phyloP scores from a whole-genome alignment of 2,888 invertebrate genomes.

The Phyllotreta striolata region DNA sequence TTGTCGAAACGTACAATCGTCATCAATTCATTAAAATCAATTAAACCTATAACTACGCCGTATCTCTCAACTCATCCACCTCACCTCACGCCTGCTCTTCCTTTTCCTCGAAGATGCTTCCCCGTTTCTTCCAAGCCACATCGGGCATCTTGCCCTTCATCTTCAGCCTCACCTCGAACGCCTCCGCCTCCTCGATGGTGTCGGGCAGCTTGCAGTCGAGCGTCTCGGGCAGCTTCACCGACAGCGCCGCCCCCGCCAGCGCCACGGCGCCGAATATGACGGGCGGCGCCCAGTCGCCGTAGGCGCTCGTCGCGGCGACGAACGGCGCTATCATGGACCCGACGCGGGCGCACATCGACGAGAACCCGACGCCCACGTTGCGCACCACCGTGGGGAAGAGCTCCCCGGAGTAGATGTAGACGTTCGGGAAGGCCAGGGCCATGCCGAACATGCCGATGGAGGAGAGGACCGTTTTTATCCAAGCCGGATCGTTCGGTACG shows the following conservation, averaged over 20 bases:
- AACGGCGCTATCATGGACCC: slow-evolving; percentile 89
- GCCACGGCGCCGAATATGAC: slow-evolving; percentile 74
- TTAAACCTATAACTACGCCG: not conserved
- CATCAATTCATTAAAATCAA: not conserved
- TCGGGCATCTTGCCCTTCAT: slow-evolving; percentile 11
- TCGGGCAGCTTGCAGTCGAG: slow-evolving; percentile 78
- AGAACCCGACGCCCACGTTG: slow-evolving; percentile 85
- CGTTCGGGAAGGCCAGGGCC: slow-evolving; percentile 83
- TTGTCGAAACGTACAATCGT: too few relatives aligned
- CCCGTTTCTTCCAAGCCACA: slow-evolving; percentile 6
- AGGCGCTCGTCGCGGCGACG: slow-evolving; percentile 70
- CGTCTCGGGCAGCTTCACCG: slow-evolving; percentile 80
- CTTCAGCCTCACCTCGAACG: slow-evolving; percentile 30
- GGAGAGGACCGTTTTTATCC: slow-evolving; percentile 71
- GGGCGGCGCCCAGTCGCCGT: slow-evolving; percentile 72
- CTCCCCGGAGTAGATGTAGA: slow-evolving; percentile 88
- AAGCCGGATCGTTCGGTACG: slow-evolving; percentile 63
- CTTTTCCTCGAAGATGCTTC: slow-evolving; percentile 13
- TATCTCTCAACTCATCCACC: not conserved
- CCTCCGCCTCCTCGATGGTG: slow-evolving; percentile 81
- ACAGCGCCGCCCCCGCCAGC: slow-evolving; percentile 72
- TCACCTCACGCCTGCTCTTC: not conserved
- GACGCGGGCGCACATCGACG: slow-evolving; percentile 84
- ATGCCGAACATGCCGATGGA: slow-evolving; percentile 82
- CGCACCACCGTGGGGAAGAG: slow-evolving; percentile 89